These are phyloP conservation scores for Cremastinae sp. DNA, from an alignment of 2,888 invertebrate genomes.

Conservation along the genomic window DNA sequence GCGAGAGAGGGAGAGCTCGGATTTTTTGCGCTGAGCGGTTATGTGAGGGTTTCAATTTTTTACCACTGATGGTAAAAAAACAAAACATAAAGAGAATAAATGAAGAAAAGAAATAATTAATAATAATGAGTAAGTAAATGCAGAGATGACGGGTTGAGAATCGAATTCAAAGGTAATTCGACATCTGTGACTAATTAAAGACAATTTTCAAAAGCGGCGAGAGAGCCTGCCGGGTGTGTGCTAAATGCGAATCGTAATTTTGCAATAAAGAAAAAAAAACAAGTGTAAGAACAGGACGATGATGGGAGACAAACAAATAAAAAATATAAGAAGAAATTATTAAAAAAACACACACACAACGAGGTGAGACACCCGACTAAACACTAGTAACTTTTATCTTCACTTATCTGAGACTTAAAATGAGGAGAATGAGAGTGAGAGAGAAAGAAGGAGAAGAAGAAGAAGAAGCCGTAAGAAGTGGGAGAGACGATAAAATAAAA, in stretches of 20 bases:
- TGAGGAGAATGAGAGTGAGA: constrained; percentile 2
- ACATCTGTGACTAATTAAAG: constrained; percentile 66
- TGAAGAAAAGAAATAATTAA: constrained; percentile 46
- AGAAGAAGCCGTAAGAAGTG: constrained; percentile 14
- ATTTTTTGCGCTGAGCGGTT: constrained; percentile 62
- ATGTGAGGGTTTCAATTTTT: constrained; percentile 55
- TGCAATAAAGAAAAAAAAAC: not conserved
- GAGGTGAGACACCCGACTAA: constrained; percentile 56
- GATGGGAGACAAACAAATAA: constrained; percentile 22
- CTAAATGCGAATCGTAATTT: constrained; percentile 31
- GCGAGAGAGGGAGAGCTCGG: constrained; percentile 54
- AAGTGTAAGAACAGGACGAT: not conserved
- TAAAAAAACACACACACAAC: constrained; percentile 28
- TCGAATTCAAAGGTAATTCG: constrained; percentile 56
- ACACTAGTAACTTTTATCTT: constrained; percentile 55
- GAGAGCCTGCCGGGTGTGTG: constrained; percentile 45
- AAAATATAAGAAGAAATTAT: constrained; percentile 4
- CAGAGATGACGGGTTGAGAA: constrained; percentile 3
- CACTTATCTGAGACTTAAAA: constrained; percentile 63
- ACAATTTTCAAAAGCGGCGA: constrained; percentile 50
- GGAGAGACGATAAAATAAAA: constrained; percentile 43
- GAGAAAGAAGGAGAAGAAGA: constrained; percentile 31
- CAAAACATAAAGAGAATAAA: constrained; percentile 15
- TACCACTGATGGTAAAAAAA: constrained; percentile 54
- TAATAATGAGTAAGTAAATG: too few species aligned